These are phyloP conservation scores for Aphelocoma coerulescens DNA, from an alignment of 2,113 vertebrate species.

Conservation along the genomic window DNA sequence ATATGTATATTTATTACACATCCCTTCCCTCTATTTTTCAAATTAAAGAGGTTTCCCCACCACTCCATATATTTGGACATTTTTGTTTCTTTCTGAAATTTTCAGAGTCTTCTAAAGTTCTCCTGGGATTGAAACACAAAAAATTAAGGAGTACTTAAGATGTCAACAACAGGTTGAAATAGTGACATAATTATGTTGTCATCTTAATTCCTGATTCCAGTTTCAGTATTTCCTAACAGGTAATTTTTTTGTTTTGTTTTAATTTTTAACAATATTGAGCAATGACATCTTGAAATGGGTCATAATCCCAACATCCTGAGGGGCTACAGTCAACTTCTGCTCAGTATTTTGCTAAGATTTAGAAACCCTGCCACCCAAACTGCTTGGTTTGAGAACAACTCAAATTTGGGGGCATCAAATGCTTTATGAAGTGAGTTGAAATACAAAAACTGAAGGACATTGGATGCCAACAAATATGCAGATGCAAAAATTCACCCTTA, in stretches of 20 bases:
- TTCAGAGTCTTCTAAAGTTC: not conserved
- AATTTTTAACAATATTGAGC: not conserved
- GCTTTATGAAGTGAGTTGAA: not conserved
- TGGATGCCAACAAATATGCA: not conserved
- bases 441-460: not conserved
- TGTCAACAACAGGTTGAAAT: not conserved
- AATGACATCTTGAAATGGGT: not conserved
- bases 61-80: not conserved
- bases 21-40: not conserved
- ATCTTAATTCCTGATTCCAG: not conserved
- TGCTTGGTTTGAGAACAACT: not conserved
- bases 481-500: not conserved
- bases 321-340: not conserved
- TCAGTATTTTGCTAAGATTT: not conserved
- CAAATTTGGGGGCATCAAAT: not conserved
- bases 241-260: not conserved
- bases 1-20: not conserved
- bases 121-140: not conserved
- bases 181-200: not conserved
- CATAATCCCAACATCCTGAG: not conserved
- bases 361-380: not conserved
- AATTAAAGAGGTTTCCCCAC: rapidly evolving
- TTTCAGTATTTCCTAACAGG: not conserved
- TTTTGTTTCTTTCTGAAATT: not conserved
- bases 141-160: not conserved